Evolutionary conservation across 2,113 vertebrate species (phyloP), one percentile per base, ranked within the genome.

Genomic region (Cnemophilus loriae): DNA sequence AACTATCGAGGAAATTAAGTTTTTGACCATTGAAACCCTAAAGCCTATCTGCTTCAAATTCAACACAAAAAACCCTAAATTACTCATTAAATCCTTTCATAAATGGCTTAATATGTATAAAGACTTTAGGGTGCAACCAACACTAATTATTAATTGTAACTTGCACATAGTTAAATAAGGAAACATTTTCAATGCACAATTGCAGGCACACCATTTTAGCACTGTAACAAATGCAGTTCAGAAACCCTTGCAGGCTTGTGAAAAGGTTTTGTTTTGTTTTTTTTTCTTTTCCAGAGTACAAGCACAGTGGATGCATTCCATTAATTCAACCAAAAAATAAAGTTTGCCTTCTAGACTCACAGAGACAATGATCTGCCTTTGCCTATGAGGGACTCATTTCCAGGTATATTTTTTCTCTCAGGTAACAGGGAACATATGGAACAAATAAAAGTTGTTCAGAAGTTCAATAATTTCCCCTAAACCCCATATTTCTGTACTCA

Each of bases 161-260:
- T 86, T 56, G 24, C 11, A 75, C 16, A 52, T 30, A 81, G 41
- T 65, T 84, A 74, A 70, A 64, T 52, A 89, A 90, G n/a, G 32
- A 96, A 90, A 73, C 9, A 52, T 69, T 87, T 94, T 90, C 60
- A 80, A n/a, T 50, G n/a, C 39, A 79, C 63, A 79, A 9, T 46
- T 52, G 13, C 22, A 76, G 21, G 41, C 69, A 32, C 7, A 57
- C 16, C 61, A 16, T 65, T 89, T 89, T 75, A 89, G 12, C 64
- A 71, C 24, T 64, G 13, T 91, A 87, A 84, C 26, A 87, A 91
- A 80, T 57, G 19, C n/a, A 41, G 26, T 81, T 93, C 73, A 87
- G 77, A 96, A 89, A 78, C 9, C 17, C n/a, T 84, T 18, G 22
- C 4, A 22, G 69, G 27, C 42, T 74, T 93, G 12, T 55, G 57